Base-by-base conservation (phyloP, 2,888 invertebrate genomes). In the Altica lythri region DNA sequence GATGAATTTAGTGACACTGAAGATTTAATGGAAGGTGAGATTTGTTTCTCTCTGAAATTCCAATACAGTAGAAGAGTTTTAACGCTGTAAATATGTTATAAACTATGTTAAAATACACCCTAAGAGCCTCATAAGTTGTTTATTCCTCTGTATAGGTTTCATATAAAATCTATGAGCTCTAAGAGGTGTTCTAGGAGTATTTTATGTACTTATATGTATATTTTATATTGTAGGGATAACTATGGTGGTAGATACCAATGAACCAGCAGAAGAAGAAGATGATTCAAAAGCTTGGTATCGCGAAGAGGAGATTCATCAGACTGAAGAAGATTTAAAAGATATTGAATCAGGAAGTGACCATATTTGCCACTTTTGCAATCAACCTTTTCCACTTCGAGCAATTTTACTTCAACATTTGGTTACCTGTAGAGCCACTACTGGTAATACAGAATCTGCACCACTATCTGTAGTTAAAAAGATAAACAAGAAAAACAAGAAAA, bases 1-100 rank as follows among this genome's bases (percentile, higher is more conserved):
- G 84, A 84, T 59, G 92, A 92, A 73, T 92, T 92, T 72, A 90
- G 90, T 62, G 92, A 91, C 67, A 86, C 90, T 0, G 92, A 92
- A 72, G 92, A 92, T 75, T 82, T 92, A 74, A 88, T 92, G 84
- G 91, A 88, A 68, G 91, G 67, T 65, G 45, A 48, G n/a, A n/a
- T n/a, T n/a, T n/a, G n/a, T n/a, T n/a, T n/a, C n/a, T n/a, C n/a
- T n/a, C n/a, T n/a, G n/a, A n/a, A n/a, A n/a, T n/a, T n/a, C n/a
- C n/a, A n/a, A n/a, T n/a, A n/a, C n/a, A n/a, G n/a, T n/a, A n/a
- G n/a, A n/a, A n/a, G n/a, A n/a, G n/a, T n/a, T n/a, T n/a, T n/a
- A n/a, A n/a, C n/a, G n/a, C n/a, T n/a, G n/a, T n/a, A n/a, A n/a
- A n/a, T n/a, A n/a, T n/a, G n/a, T n/a, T n/a, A n/a, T n/a, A n/a